Evolutionary conservation across 35 echinoderm and acorn worm species (phyloP), one percentile per base, ranked within the genome.

Genomic region (Antedon bifida): DNA sequence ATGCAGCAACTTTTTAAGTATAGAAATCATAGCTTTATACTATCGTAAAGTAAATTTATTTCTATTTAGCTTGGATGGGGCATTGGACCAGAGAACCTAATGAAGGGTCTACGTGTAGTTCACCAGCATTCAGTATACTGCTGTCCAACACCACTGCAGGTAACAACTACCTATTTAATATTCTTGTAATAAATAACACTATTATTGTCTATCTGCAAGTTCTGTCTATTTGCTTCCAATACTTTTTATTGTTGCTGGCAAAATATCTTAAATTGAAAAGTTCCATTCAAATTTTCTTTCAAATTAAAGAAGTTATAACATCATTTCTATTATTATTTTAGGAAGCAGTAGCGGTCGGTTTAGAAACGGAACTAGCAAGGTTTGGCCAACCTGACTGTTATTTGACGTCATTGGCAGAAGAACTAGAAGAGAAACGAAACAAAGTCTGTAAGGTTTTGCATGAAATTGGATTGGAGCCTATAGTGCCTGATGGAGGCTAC

Each of bases 401-500:
- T 81, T 86, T 99, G 29, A 82, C 35, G 11, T 82, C 75, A 29
- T 79, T 93, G 1, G 86, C 85, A 19, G 34, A 75, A 39, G 82
- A 89, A 32, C 80, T 99, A 46, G 33, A 88, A 8, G 77, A 23
- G 26, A 99, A 99, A 74, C 81, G 91, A 83, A 46, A 84, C 23
- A 99, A 90, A 78, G 87, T 99, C 83, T 85, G 85, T 3, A 84
- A 83, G 30, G 8, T 92, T 34, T 83, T 99, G 0, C 75, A 81
- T 33, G 88, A 88, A 31, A 81, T 88, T 39, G 89, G 77, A 44
- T 39, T 99, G 14, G 86, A 82, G 17, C 95, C 95, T n/a, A 92
- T 99, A 33, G 89, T 99, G 9, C 95, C 95, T 0, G 87, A 99
- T 56, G 95, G 95, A 76, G 90, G 90, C 16, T 99, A 99, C 56